Percentiles rank a stretch among this genome's conserved stretches.
Evolutionary conservation across 1,140 invertebrate species (phyloP).

Genomic region (Epicauta chinensis): DNA sequence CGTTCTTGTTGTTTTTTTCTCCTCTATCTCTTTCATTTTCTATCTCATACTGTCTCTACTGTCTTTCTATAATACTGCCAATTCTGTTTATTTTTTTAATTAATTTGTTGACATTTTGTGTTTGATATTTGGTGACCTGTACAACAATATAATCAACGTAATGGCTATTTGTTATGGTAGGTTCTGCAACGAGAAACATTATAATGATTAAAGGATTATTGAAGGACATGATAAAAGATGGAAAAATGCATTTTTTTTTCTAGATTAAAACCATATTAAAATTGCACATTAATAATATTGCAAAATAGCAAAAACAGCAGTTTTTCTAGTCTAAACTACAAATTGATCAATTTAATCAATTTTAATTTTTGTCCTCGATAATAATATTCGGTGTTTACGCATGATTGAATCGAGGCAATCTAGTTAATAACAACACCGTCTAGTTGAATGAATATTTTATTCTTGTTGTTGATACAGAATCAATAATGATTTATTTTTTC

Average conservation of each 20-base stretch:
- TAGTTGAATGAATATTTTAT: too few relatives aligned
- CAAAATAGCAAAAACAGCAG: too few relatives aligned
- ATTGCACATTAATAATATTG: too few relatives aligned
- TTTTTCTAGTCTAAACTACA: too few relatives aligned
- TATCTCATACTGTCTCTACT: too few relatives aligned
- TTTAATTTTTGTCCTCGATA: neutral
- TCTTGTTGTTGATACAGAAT: too few relatives aligned
- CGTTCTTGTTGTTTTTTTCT: conserved; percentile 11
- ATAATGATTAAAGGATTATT: neutral
- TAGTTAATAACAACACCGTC: neutral
- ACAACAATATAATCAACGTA: conserved; percentile 9
- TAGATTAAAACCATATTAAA: too few relatives aligned
- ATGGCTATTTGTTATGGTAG: conserved; percentile 42
- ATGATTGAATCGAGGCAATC: conserved; percentile 16
- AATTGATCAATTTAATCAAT: too few relatives aligned
- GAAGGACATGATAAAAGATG: too few relatives aligned
- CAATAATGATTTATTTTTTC: too few relatives aligned
- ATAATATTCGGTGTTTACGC: conserved; percentile 10
- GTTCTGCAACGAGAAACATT: conserved; percentile 15
- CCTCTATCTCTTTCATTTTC: neutral
- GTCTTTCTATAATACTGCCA: conserved; percentile 9
- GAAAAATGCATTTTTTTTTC: too few relatives aligned
- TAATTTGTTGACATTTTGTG: conserved; percentile 22
- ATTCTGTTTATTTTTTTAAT: conserved; percentile 4
- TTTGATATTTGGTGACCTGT: conserved; percentile 26